phyloP scores from a whole-genome alignment of 2,113 vertebrate genomes.

The Cromileptes altivelis region DNA sequence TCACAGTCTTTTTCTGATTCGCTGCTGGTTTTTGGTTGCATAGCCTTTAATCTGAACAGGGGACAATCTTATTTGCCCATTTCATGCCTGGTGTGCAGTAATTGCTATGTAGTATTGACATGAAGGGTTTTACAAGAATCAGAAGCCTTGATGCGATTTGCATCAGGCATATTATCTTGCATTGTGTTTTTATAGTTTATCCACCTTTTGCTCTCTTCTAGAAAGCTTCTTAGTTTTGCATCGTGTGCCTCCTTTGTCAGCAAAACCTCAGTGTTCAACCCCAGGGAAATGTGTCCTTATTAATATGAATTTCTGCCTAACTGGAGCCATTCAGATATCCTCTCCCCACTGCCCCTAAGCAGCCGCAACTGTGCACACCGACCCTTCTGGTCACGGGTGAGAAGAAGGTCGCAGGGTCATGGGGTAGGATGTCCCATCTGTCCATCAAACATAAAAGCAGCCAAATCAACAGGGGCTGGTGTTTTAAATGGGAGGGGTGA shows the following conservation, averaged over 20 bases:
- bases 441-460: constrained; percentile 80
- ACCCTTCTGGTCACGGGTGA: constrained; percentile 76
- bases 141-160: constrained; percentile 26
- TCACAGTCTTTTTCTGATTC: constrained; percentile 35
- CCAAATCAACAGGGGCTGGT: constrained; percentile 64
- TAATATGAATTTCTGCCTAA: constrained; percentile 33
- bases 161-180: constrained; percentile 1
- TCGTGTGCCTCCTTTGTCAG: not conserved
- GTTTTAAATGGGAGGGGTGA: constrained; percentile 72
- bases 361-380: constrained; percentile 46
- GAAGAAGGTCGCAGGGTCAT: constrained; percentile 70
- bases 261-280: not conserved
- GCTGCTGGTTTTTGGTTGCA: constrained; percentile 10
- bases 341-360: constrained; percentile 17
- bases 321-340: constrained; percentile 34
- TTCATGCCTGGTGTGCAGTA: constrained; percentile 48
- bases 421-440: constrained; percentile 79
- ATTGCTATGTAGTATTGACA: constrained; percentile 41
- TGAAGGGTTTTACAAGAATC: constrained; percentile 19
- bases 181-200: constrained; percentile 17
- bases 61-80: constrained; percentile 36
- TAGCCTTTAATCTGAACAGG: constrained; percentile 41
- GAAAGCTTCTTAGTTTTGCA: not conserved
- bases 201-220: not conserved
- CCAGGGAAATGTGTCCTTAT: not conserved